Percentiles rank a stretch among this genome's conserved stretches.
These are phyloP conservation scores for Parazoanthus atlanticus DNA, from an alignment of 92 coral and sea anemone species.

Conservation along the genomic window DNA sequence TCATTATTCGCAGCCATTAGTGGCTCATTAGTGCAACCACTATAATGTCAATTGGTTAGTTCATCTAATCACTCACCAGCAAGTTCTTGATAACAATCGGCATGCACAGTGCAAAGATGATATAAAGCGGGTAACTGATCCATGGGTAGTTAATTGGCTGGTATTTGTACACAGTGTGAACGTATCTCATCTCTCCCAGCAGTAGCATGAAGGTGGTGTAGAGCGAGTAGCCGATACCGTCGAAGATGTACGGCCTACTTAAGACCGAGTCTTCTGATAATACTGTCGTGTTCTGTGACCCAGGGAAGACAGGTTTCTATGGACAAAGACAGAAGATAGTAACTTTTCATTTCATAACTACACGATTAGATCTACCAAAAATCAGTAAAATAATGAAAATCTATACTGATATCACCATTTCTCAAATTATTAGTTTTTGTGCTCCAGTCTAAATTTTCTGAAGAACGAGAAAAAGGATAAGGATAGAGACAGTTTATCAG, in stretches of 20 bases:
- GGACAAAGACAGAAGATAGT: not conserved
- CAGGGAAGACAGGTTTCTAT: not conserved
- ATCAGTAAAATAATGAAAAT: no score
- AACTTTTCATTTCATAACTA: no score
- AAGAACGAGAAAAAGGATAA: no score
- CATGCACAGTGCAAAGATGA: constrained; percentile 52
- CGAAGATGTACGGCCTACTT: constrained; percentile 40
- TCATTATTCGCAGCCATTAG: not conserved
- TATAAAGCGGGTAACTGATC: constrained; percentile 38
- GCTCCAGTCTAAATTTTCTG: no score
- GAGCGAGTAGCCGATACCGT: constrained; percentile 25
- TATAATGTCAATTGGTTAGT: no score
- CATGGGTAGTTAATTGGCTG: constrained; percentile 46
- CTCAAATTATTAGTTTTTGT: no score
- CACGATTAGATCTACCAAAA: no score
- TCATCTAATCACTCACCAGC: not conserved
- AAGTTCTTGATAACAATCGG: constrained; percentile 56
- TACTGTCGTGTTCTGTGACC: not conserved
- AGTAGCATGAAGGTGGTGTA: constrained; percentile 53
- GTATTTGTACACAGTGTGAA: constrained; percentile 54
- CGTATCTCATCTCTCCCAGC: constrained; percentile 58
- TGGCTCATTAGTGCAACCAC: not conserved
- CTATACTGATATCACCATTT: no score
- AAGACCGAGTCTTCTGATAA: constrained; percentile 10
- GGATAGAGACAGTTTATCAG: no score